Percentiles rank a stretch among this genome's conserved stretches.
Conservation (phyloP, 2,113 vertebrate genomes). For the Chloropsis hardwickii region DNA sequence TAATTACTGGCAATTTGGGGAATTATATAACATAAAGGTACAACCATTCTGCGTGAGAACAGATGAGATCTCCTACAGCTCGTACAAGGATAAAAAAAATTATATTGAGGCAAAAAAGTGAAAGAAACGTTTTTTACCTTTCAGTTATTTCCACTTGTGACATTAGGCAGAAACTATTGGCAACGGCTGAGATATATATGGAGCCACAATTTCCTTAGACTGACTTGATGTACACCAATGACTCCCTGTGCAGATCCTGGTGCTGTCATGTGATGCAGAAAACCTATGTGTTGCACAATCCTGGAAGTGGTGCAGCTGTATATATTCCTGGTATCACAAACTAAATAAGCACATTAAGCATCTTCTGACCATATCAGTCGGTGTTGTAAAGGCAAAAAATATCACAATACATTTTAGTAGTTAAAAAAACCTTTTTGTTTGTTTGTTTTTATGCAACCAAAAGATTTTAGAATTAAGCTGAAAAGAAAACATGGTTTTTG, state of each 20-base stretch:
- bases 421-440: background rate
- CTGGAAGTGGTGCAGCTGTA: background rate
- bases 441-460: background rate
- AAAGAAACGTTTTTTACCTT: background rate
- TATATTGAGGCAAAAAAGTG: background rate
- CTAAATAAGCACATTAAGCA: background rate
- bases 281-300: accelerated
- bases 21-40: background rate
- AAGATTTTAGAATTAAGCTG: background rate
- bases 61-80: background rate
- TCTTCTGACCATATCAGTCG: background rate
- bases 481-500: background rate
- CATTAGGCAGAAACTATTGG: background rate
- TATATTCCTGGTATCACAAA: background rate
- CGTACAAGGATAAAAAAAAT: background rate
- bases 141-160: background rate
- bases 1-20: background rate
- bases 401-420: background rate
- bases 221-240: background rate
- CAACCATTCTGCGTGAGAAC: background rate
- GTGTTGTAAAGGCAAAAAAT: background rate
- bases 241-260: background rate
- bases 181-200: background rate
- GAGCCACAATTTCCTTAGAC: background rate
- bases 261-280: background rate